A percentile compares a stretch with the other conserved stretches of the same genome.
Evolutionary conservation across 2,113 vertebrate genomes (phyloP).

Genomic region (Nibea coibor): DNA sequence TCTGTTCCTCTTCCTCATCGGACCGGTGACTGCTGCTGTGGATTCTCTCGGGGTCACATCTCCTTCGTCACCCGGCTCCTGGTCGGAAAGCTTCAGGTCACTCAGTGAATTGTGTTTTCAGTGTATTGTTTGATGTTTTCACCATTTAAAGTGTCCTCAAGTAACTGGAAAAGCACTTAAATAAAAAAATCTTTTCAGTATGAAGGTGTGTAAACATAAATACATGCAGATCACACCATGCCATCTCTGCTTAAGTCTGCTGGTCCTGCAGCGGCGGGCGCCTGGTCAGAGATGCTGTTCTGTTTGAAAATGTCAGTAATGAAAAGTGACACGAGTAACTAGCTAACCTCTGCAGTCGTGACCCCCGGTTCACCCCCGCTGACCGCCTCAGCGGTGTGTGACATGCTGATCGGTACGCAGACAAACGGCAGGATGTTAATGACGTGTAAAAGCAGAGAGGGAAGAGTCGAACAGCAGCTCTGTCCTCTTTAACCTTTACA

Average conservation of each 20-base stretch:
- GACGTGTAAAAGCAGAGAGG: slow-evolving; percentile 10
- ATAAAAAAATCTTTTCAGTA: not conserved
- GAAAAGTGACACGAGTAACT: slow-evolving; percentile 23
- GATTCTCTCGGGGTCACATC: no score
- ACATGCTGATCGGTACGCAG: not conserved
- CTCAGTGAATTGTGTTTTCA: no score
- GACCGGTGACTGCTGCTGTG: no score
- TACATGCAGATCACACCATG: not conserved
- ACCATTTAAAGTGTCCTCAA: no score
- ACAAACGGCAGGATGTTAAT: not conserved
- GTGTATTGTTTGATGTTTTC: no score
- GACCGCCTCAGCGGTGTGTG: slow-evolving; percentile 14
- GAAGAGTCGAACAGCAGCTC: not conserved
- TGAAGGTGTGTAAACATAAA: not conserved
- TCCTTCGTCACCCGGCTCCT: no score
- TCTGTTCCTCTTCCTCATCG: no score
- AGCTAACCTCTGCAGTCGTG: slow-evolving; percentile 37
- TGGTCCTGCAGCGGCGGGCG: slow-evolving; percentile 4
- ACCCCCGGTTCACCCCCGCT: slow-evolving; percentile 4
- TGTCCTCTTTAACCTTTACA: no score
- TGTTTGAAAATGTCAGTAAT: slow-evolving; percentile 2
- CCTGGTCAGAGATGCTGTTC: not conserved
- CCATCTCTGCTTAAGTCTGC: not conserved
- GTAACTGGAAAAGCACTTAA: no score
- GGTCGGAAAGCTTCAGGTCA: no score